Conservation (phyloP, 1,140 invertebrate species). For the Anastatus disparis region DNA sequence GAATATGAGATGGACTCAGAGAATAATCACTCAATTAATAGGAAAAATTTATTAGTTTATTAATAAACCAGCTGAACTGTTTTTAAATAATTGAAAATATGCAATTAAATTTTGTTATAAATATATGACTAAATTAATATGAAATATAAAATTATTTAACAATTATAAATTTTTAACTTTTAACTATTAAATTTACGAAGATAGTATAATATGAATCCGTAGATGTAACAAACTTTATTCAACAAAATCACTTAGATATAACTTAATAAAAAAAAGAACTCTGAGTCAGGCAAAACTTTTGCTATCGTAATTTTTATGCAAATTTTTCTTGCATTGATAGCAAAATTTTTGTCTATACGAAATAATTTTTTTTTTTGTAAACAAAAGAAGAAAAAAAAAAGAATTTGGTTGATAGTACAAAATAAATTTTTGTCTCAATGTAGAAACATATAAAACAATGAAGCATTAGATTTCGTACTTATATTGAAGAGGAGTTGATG, state of each 20-base stretch:
- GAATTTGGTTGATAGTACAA: slow-evolving; percentile 1
- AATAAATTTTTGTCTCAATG: neutral
- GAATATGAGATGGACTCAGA: neutral
- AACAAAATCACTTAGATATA: neutral
- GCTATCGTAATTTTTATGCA: neutral
- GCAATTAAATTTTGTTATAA: neutral
- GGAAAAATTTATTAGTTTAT: neutral
- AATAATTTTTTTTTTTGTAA: neutral
- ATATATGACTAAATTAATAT: neutral
- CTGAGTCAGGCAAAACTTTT: neutral
- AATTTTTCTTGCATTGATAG: neutral
- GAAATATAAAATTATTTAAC: neutral
- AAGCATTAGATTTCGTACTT: slow-evolving; percentile 33
- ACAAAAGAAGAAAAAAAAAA: neutral
- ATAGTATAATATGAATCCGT: neutral
- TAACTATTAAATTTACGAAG: neutral
- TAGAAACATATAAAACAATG: neutral
- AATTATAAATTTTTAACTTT: neutral
- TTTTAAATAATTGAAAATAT: too few relatives aligned
- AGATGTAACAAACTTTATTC: neutral
- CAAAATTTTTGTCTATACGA: neutral
- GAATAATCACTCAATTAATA: neutral
- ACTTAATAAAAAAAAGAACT: neutral
- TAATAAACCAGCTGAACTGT: neutral
- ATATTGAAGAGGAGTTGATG: slow-evolving; percentile 24